These are phyloP conservation scores for Sinella curviseta DNA, from an alignment of 1,140 invertebrate genomes.

Conservation along the genomic window DNA sequence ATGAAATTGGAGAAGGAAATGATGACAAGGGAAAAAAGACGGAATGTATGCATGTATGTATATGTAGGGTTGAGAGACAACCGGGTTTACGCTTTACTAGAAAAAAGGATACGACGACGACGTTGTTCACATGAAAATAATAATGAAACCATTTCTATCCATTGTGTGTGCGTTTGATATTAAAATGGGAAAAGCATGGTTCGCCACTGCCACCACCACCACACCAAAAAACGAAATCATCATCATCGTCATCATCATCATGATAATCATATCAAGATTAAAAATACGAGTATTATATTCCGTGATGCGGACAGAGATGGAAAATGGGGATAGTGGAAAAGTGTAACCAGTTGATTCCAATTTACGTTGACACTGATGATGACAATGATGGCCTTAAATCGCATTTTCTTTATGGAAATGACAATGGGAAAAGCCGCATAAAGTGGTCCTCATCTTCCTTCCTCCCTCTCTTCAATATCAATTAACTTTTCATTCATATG, in stretches of 20 bases:
- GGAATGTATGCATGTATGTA: too few species aligned
- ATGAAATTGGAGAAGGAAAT: background rate
- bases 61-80: too few species aligned
- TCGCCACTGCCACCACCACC: background rate
- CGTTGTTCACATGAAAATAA: too few species aligned
- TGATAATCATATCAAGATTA: too few species aligned
- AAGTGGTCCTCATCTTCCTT: background rate
- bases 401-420: background rate
- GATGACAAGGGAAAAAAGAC: background rate
- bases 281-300: too few species aligned
- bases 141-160: background rate
- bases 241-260: too few species aligned
- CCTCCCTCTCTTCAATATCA: background rate
- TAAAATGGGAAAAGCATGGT: background rate
- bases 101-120: too few species aligned
- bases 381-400: too few species aligned
- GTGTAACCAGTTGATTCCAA: constrained; percentile 8
- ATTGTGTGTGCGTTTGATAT: too few species aligned
- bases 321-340: background rate
- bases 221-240: too few species aligned
- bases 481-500: background rate
- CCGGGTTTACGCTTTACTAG: too few species aligned
- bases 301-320: too few species aligned
- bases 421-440: background rate
- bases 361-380: background rate